Base-by-base conservation (phyloP, 2,113 vertebrate species). In the Cinclus cinclus region DNA sequence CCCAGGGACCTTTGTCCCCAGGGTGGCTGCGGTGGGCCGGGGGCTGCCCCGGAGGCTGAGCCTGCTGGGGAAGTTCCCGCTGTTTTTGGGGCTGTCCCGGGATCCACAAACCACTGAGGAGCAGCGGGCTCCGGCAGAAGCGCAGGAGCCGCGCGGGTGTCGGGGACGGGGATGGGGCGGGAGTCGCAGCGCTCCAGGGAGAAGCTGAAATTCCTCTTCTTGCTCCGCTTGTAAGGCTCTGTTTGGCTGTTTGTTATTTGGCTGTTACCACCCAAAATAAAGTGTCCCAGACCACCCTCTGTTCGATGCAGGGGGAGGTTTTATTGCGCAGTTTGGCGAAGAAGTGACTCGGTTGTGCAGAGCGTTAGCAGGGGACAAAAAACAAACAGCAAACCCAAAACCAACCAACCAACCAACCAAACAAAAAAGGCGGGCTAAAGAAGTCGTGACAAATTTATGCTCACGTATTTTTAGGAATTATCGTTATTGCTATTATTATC, bases 111-210 rank as follows among this genome's bases (percentile, higher is more conserved):
- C 6, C 3, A 0, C 0, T 0, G 4, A 13, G 42, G 30, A 44
- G 12, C 28, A 16, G 16, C 42, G 12, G 75, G 27, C 4, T 0
- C 22, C 0, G 17, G 0, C 20, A 5, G 7, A 47, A 47, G 19
- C 0, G 0, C 14, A 4, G 21, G 28, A 2, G 24, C 19, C 50
- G 3, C 17, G 55, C 12, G 13, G 4, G 31, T 10, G 21, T 0
- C 23, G 58, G 25, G 79, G 41, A 41, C 22, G 31, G 75, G 75
- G 65, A 8, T 16, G 2, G 14, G 35, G 50, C 7, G 6, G 55
- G 46, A 52, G 5, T 19, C n/a, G 60, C 23, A 60, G 49, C 10
- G 25, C 12, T 39, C 49, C 63, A 7, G 0, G 0, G 22, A 30
- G 37, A 20, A 28, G 13, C 13, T 28, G 2, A 6, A 64, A 49